These are phyloP conservation scores for Eurytoma adleriae DNA, from an alignment of 2,888 invertebrate genomes.

Conservation along the genomic window DNA sequence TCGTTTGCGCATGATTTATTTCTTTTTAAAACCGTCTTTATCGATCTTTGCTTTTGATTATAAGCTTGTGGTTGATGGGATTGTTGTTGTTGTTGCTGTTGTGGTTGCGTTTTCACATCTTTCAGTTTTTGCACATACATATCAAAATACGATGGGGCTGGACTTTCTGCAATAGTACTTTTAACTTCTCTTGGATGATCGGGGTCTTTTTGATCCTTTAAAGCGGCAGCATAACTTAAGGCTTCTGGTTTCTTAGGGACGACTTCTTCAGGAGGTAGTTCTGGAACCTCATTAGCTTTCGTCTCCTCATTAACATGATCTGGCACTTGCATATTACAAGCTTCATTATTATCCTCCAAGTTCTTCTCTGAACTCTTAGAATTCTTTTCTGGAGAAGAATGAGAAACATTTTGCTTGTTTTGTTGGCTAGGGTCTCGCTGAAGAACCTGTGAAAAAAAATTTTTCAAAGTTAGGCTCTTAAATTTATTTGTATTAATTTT, in stretches of 20 bases:
- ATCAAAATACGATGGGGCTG: constrained; percentile 46
- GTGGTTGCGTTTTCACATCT: constrained; percentile 44
- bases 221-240: constrained; percentile 50
- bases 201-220: constrained; percentile 46
- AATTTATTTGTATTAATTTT: not conserved
- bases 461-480: not conserved
- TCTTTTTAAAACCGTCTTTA: constrained; percentile 60
- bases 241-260: constrained; percentile 41
- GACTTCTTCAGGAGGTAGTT: constrained; percentile 17
- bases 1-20: constrained; percentile 54
- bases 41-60: constrained; percentile 54
- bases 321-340: constrained; percentile 61
- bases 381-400: constrained; percentile 51
- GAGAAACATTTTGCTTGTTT: constrained; percentile 45
- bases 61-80: not conserved
- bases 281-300: constrained; percentile 36
- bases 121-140: constrained; percentile 45
- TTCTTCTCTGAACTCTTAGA: constrained; percentile 46
- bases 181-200: constrained; percentile 45
- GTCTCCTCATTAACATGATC: constrained; percentile 65
- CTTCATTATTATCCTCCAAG: constrained; percentile 45
- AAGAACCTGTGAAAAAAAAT: constrained; percentile 46
- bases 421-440: constrained; percentile 55
- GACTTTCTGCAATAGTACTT: constrained; percentile 36
- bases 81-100: not conserved